Conservation (phyloP, 2,888 invertebrate species). For the Sphecodes monilicornis region DNA sequence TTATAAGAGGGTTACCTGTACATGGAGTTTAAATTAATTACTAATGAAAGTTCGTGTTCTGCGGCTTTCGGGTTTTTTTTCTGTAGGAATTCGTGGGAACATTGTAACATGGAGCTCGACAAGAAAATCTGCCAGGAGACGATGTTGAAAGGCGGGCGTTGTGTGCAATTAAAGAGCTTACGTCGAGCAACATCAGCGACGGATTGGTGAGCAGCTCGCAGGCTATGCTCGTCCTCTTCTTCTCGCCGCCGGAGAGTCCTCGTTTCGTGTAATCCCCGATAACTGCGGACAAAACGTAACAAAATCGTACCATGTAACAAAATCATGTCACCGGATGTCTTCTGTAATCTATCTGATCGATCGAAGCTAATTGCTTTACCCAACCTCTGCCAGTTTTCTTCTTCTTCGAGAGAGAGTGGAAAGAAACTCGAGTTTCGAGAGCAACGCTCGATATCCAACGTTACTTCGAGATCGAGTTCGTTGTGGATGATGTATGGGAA, state of each 20-base stretch:
- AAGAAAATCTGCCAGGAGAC: not conserved
- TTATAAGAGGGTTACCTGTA: no score
- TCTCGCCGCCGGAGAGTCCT: conserved; percentile 93
- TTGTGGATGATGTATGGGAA: not conserved
- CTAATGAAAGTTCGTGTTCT: not conserved
- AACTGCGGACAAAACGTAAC: conserved; percentile 82
- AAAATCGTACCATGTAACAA: not conserved
- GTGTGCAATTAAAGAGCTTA: conserved; percentile 84
- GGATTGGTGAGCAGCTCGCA: conserved; percentile 93
- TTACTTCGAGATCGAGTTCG: not conserved
- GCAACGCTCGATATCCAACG: not conserved
- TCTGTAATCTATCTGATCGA: not conserved
- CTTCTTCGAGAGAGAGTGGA: not conserved
- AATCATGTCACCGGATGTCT: not conserved
- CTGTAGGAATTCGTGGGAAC: not conserved
- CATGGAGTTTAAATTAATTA: not conserved
- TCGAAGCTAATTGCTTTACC: not conserved
- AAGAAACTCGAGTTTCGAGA: not conserved
- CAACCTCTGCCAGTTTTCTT: not conserved
- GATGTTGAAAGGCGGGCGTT: not conserved
- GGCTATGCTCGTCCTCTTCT: conserved; percentile 93
- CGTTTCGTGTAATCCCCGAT: conserved; percentile 91
- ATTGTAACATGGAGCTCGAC: not conserved
- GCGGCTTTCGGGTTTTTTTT: not conserved
- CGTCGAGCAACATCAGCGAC: conserved; percentile 91